These are phyloP conservation scores for Gopherus evgoodei DNA, from an alignment of 2,113 vertebrate species.

Conservation along the genomic window DNA sequence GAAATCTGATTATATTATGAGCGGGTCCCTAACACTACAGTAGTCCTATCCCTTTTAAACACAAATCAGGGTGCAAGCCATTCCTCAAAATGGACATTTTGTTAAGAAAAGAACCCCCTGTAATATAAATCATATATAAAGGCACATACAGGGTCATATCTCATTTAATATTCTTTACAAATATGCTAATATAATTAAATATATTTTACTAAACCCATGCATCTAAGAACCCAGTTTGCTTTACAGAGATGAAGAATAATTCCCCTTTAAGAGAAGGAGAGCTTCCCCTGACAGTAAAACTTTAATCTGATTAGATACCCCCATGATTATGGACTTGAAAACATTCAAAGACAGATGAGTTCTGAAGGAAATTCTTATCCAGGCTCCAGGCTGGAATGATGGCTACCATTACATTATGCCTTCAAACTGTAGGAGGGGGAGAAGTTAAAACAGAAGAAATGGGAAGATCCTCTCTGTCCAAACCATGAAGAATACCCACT, in stretches of 20 bases:
- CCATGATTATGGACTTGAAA: conserved; percentile 1
- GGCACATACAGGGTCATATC: neutral
- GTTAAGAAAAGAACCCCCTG: neutral
- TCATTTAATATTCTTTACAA: conserved; percentile 8
- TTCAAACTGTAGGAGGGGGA: conserved; percentile 17
- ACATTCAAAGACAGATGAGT: neutral
- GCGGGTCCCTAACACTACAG: neutral
- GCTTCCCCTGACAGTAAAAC: conserved; percentile 13
- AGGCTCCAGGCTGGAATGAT: neutral
- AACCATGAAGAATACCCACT: neutral
- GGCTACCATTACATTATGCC: neutral
- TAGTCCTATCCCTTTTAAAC: neutral
- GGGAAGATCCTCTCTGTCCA: neutral
- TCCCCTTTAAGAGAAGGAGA: neutral
- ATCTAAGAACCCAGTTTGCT: neutral
- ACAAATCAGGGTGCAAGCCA: neutral
- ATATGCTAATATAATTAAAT: neutral
- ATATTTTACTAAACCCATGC: neutral
- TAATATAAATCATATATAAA: neutral
- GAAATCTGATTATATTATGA: neutral
- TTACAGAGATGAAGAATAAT: neutral
- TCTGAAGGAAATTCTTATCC: neutral
- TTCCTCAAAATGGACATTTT: neutral
- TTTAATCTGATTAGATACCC: neutral
- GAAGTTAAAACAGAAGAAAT: neutral